Conservation (phyloP, 2,888 invertebrate genomes). For the Torymus aiolomorphi region DNA sequence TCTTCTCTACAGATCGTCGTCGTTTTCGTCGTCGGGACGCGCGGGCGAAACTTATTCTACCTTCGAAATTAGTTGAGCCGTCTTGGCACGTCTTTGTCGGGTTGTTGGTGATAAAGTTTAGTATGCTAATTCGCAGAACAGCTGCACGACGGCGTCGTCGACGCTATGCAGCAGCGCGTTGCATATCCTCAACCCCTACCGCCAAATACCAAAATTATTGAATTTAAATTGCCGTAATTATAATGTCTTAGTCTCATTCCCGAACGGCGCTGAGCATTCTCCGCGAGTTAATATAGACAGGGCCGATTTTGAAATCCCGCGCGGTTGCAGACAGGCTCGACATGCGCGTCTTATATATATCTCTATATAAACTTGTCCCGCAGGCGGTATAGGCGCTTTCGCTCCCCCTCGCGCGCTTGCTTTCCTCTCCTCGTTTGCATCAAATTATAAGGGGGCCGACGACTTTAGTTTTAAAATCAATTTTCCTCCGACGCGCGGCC, state of each 20-base stretch:
- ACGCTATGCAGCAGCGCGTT: slow-evolving; percentile 22
- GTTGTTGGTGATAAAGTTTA: slow-evolving; percentile 76
- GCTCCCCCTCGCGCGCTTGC: not conserved
- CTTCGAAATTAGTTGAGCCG: slow-evolving; percentile 76
- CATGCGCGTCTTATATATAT: slow-evolving; percentile 8
- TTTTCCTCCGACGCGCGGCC: slow-evolving; percentile 16
- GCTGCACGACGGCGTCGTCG: slow-evolving; percentile 67
- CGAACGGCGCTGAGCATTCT: not conserved
- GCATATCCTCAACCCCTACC: slow-evolving; percentile 20
- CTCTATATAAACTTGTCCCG: slow-evolving; percentile 20
- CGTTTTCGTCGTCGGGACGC: not conserved
- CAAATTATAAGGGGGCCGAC: slow-evolving; percentile 34
- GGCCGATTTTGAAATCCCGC: slow-evolving; percentile 37
- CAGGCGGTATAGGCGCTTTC: not conserved
- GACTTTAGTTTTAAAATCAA: slow-evolving; percentile 53
- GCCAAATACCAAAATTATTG: slow-evolving; percentile 75
- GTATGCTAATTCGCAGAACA: slow-evolving; percentile 76
- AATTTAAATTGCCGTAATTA: slow-evolving; percentile 76
- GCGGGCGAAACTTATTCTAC: slow-evolving; percentile 72
- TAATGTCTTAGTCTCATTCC: slow-evolving; percentile 62
- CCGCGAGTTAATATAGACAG: slow-evolving; percentile 23
- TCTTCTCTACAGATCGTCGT: not conserved
- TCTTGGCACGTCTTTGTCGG: slow-evolving; percentile 76
- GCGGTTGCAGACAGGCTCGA: not conserved
- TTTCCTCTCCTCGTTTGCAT: slow-evolving; percentile 49